Evolutionary conservation across 1,140 invertebrate genomes (phyloP).

Genomic region (Zaprionus gabonicus): DNA sequence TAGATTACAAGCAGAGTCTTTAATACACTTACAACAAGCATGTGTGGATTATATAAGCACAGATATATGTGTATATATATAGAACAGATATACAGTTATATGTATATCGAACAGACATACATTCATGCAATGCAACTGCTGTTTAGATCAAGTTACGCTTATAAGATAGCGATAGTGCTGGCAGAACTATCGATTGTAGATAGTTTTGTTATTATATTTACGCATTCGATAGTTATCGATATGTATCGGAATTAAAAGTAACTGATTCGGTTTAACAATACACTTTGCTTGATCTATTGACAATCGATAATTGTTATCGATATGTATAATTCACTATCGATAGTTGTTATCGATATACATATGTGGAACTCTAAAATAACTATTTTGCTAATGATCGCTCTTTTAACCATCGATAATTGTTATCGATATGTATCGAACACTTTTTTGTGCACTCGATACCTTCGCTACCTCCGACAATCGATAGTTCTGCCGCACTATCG

Average conservation of each 20-base stretch:
- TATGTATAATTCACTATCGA: too few species aligned
- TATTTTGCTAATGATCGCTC: too few species aligned
- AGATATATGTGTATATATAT: slow-evolving; percentile 50
- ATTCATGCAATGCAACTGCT: slow-evolving; percentile 4
- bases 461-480: background rate
- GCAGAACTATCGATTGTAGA: background rate
- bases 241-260: background rate
- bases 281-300: too few species aligned
- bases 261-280: too few species aligned
- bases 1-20: slow-evolving; percentile 56
- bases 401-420: too few species aligned
- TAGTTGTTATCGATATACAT: background rate
- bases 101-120: slow-evolving; percentile 56
- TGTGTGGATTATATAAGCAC: slow-evolving; percentile 61
- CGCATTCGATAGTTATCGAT: background rate
- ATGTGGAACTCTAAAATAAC: background rate
- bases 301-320: too few species aligned
- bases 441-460: too few species aligned
- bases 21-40: slow-evolving; percentile 56
- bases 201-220: background rate
- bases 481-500: background rate
- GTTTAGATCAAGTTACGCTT: slow-evolving; percentile 55
- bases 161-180: background rate
- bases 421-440: too few species aligned
- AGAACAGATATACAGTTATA: slow-evolving; percentile 16